A percentile compares a stretch with the other conserved stretches of the same genome.
phyloP scores from a whole-genome alignment of 2,113 vertebrate species.

The Prunella himalayana region DNA sequence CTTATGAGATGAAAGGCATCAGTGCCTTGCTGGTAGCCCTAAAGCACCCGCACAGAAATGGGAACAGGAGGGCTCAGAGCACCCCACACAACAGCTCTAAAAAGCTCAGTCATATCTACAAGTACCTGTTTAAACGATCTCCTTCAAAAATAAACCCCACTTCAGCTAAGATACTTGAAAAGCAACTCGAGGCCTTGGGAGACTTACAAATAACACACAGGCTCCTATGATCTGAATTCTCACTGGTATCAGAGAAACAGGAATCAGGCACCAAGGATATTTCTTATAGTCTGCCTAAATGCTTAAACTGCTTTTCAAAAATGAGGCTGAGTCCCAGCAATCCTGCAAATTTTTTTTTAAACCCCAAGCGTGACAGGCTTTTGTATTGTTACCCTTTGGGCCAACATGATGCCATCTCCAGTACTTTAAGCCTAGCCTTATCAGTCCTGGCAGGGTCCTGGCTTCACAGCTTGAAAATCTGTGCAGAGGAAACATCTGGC shows the following conservation, averaged over 20 bases:
- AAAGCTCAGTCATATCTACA: neutral
- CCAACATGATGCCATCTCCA: neutral
- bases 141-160: neutral
- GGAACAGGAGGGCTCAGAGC: neutral
- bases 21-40: neutral
- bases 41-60: neutral
- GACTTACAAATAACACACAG: neutral
- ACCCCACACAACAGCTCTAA: neutral
- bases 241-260: neutral
- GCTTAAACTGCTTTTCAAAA: neutral
- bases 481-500: conserved; percentile 21
- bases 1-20: neutral
- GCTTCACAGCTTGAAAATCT: conserved; percentile 30
- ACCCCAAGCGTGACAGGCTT: neutral
- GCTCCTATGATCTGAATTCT: neutral
- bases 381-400: neutral
- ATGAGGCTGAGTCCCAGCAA: neutral
- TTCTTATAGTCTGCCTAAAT: neutral
- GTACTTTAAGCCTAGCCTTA: neutral
- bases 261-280: neutral
- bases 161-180: neutral
- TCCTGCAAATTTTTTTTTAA: neutral
- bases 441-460: neutral
- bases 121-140: neutral
- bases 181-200: neutral